Conservation (phyloP, 2,888 invertebrate genomes). For the Corbicula japonica region DNA sequence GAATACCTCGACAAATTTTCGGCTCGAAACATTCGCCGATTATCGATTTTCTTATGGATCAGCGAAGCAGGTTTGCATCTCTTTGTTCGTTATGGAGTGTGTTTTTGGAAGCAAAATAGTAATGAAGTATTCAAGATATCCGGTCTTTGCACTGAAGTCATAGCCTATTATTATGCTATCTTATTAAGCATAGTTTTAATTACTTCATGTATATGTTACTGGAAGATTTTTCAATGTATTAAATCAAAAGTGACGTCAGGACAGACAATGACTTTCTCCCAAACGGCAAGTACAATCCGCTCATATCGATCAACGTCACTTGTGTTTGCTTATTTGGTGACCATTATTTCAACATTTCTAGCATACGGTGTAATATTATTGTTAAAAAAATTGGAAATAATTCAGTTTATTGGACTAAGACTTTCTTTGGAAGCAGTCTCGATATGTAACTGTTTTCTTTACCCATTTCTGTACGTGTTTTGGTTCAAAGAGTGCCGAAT, state of each 20-base stretch:
- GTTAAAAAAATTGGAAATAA: neutral
- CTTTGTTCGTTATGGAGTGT: slow-evolving; percentile 8
- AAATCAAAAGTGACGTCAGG: neutral
- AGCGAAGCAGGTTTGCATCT: neutral
- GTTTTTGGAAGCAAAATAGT: no score
- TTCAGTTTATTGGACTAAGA: neutral
- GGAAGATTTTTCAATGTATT: neutral
- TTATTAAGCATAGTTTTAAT: neutral
- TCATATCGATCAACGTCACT: slow-evolving; percentile 7
- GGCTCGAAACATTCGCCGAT: neutral
- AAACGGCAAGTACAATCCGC: neutral
- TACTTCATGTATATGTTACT: neutral
- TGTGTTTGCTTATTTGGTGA: neutral
- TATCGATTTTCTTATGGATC: neutral
- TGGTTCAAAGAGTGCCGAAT: slow-evolving; percentile 30
- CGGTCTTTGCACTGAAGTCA: neutral
- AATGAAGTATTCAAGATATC: neutral
- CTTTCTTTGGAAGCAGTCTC: slow-evolving; percentile 13
- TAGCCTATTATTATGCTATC: neutral
- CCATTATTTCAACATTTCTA: neutral
- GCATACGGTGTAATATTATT: neutral
- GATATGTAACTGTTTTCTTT: slow-evolving; percentile 8
- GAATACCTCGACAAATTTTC: slow-evolving; percentile 1
- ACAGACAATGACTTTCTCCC: neutral
- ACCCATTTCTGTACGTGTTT: slow-evolving; percentile 33